Conservation (phyloP, 2,113 vertebrate genomes). For the Cairina moschata region DNA sequence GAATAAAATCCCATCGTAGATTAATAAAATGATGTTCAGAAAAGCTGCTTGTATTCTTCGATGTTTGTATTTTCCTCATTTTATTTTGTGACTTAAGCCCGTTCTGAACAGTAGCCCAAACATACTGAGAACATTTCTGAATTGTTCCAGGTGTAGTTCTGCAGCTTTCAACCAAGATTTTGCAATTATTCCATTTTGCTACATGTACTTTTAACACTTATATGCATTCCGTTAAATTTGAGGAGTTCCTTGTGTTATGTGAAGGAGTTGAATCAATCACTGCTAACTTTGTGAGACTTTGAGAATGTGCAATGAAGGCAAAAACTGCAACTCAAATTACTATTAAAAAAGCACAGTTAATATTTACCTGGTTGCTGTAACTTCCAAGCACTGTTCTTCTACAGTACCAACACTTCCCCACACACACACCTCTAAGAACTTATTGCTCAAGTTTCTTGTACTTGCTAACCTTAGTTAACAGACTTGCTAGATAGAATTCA, state of each 20-base stretch:
- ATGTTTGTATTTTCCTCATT: not conserved
- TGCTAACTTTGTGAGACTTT: not conserved
- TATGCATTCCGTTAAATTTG: not conserved
- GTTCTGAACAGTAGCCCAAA: not conserved
- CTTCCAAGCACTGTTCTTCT: not conserved
- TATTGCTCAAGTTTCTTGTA: not conserved
- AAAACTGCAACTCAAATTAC: not conserved
- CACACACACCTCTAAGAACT: not conserved
- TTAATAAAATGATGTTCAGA: not conserved
- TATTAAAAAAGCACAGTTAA: not conserved
- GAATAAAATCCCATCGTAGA: not conserved
- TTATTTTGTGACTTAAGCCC: not conserved
- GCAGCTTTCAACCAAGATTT: not conserved
- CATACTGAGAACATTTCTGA: not conserved
- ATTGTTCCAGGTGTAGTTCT: not conserved
- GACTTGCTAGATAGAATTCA: accelerated
- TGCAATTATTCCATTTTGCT: not conserved
- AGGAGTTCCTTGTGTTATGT: not conserved
- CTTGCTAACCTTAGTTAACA: not conserved
- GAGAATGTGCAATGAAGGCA: not conserved
- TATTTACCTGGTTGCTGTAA: not conserved
- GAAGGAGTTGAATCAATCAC: not conserved
- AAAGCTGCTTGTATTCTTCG: not conserved
- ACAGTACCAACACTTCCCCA: not conserved
- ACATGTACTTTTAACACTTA: not conserved